Base-by-base conservation (phyloP, 2,797 vertebrate species). In the Astyanax mexicanus region DNA sequence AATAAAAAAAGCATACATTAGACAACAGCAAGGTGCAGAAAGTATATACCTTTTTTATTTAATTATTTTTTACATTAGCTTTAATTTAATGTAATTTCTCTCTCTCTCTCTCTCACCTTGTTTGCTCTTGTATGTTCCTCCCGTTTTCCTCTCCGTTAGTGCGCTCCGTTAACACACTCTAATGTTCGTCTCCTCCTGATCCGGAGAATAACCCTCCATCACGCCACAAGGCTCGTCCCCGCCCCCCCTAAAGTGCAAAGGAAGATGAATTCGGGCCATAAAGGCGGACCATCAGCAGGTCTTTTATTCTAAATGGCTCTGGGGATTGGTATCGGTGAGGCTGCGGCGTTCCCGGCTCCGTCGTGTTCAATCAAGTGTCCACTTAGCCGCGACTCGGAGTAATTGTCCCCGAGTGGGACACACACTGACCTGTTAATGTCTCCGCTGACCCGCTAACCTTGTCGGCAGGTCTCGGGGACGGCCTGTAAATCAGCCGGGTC, bases 301-400 rank as follows among this genome's bases (percentile, higher is more conserved):
- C 98, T 99, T 98, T 99, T 98, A 98, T 98, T 97, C 96, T 96
- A 98, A 98, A 98, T 98, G 94, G 94, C 96, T 94, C 92, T 94
- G 92, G 96, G 96, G 95, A 99, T 98, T 98, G 97, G 98, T 98
- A 98, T 98, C 96, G 94, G 93, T 95, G 94, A 94, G 93, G 96
- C 96, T 95, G 96, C 96, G 95, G 95, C 79, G 74, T 81, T 92
- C 91, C 96, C 96, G 95, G 96, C 95, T 94, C 96, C 91, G 93
- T 95, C 94, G 95, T 95, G 97, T 98, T 99, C 96, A 98, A 99
- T 99, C 97, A 98, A 98, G 96, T 97, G 97, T 97, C 97, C 96
- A 98, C 96, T 99, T 99, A 98, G 96, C 96, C 95, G 93, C 97
- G 96, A 97, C 97, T 93, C 94, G 95, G 95, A 97, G 95, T 98